A percentile compares a stretch with the other conserved stretches of the same genome.
These are phyloP conservation scores for Odontamblyopus lacepedii DNA, from an alignment of 2,797 vertebrate genomes.

Conservation along the genomic window DNA sequence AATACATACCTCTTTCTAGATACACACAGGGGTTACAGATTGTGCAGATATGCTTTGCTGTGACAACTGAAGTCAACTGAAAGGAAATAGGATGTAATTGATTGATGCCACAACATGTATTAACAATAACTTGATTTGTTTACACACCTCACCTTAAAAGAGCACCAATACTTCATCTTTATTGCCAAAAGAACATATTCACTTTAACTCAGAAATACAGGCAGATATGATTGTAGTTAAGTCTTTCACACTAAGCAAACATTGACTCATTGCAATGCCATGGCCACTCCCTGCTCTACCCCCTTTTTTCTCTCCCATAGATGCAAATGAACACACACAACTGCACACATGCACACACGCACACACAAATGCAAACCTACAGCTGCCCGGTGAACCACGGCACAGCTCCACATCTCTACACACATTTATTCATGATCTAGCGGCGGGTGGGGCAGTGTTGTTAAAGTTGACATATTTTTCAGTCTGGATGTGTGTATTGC, in stretches of 20 bases:
- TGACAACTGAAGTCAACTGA: background rate
- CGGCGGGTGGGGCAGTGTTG: conserved; percentile 36
- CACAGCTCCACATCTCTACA: conserved; percentile 49
- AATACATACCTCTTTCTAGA: background rate
- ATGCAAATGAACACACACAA: conserved; percentile 38
- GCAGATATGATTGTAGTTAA: conserved; percentile 31
- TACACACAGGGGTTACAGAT: too few relatives aligned
- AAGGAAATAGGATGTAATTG: background rate
- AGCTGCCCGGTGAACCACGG: conserved; percentile 59
- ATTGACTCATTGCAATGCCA: conserved; percentile 39
- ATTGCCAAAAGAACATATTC: conserved; percentile 21
- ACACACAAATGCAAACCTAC: conserved; percentile 26
- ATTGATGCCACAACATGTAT: background rate
- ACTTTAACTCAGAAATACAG: conserved; percentile 18
- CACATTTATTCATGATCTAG: conserved; percentile 64
- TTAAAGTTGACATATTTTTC: conserved; percentile 62
- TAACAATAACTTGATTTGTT: conserved; percentile 11
- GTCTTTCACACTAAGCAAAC: conserved; percentile 61
- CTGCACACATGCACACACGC: too few relatives aligned
- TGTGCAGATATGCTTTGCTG: background rate
- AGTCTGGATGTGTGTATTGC: conserved; percentile 44
- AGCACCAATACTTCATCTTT: background rate
- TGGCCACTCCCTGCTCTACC: conserved; percentile 48
- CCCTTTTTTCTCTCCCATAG: conserved; percentile 11
- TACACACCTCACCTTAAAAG: background rate